Percentiles rank a stretch among this genome's conserved stretches.
Evolutionary conservation across 2,113 vertebrate species (phyloP).

Genomic region (Pangasianodon gigas): DNA sequence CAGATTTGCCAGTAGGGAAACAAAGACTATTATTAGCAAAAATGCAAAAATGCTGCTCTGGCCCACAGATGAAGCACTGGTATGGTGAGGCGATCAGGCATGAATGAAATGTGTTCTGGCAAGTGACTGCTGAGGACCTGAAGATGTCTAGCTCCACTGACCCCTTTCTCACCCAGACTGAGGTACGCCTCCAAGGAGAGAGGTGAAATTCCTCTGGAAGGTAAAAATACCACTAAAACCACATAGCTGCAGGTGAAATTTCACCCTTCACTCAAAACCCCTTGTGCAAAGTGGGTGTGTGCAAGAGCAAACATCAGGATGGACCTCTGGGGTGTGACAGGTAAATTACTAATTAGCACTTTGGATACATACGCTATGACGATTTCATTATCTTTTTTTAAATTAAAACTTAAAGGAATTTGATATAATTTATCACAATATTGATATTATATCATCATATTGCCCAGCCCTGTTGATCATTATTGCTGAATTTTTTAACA

Average conservation of each 20-base stretch:
- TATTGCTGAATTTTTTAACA: neutral
- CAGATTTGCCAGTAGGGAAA: neutral
- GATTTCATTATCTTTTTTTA: neutral
- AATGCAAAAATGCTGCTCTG: slow-evolving; percentile 10
- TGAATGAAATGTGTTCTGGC: slow-evolving; percentile 40
- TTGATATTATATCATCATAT: neutral
- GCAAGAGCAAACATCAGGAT: slow-evolving; percentile 45
- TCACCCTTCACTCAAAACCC: slow-evolving; percentile 56
- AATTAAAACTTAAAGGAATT: neutral
- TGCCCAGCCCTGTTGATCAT: neutral
- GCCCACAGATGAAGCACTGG: slow-evolving; percentile 9
- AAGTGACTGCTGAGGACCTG: slow-evolving; percentile 44
- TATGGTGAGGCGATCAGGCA: slow-evolving; percentile 12
- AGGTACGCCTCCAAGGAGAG: slow-evolving; percentile 44
- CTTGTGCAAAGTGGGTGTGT: neutral
- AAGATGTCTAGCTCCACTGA: slow-evolving; percentile 38
- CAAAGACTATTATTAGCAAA: slow-evolving; percentile 20
- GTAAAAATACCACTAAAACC: slow-evolving; percentile 70
- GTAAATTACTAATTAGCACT: neutral
- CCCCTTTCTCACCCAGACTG: slow-evolving; percentile 46
- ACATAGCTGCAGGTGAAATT: slow-evolving; percentile 70
- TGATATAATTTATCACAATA: neutral
- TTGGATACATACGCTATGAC: neutral
- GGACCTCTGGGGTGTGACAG: slow-evolving; percentile 8
- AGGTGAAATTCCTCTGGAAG: slow-evolving; percentile 66